A percentile compares a stretch with the other conserved stretches of the same genome.
Evolutionary conservation across 2,888 invertebrate species (phyloP).

Genomic region (Papilio elwesi): DNA sequence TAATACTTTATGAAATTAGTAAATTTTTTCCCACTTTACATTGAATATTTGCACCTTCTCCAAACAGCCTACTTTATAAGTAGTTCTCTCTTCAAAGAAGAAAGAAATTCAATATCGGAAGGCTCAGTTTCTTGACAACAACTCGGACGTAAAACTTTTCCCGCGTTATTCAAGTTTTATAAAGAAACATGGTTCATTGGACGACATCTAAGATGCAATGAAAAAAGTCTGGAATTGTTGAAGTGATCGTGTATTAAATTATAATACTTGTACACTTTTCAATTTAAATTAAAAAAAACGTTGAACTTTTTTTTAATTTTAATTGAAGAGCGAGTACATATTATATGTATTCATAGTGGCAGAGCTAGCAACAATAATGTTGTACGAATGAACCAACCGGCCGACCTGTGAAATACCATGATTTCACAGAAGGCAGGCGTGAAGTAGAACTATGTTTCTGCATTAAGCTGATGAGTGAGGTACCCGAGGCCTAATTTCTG

Average conservation of each 20-base stretch:
- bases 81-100: slow-evolving; percentile 29
- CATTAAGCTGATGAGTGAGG: too few relatives aligned
- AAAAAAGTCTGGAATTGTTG: slow-evolving; percentile 12
- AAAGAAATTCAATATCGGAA: slow-evolving; percentile 42
- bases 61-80: slow-evolving; percentile 32
- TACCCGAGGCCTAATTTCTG: too few relatives aligned
- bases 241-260: not conserved
- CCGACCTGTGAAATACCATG: too few relatives aligned
- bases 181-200: slow-evolving; percentile 28
- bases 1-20: not conserved
- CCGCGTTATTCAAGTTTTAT: slow-evolving; percentile 26
- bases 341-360: too few relatives aligned
- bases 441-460: too few relatives aligned
- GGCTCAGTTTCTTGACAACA: slow-evolving; percentile 27
- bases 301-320: too few relatives aligned
- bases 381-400: too few relatives aligned
- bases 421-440: too few relatives aligned
- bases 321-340: too few relatives aligned
- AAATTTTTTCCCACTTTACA: not conserved
- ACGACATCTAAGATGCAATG: slow-evolving; percentile 25
- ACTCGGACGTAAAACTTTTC: slow-evolving; percentile 29
- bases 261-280: not conserved
- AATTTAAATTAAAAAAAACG: too few relatives aligned
- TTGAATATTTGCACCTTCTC: slow-evolving; percentile 27
- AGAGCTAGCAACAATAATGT: too few relatives aligned